phyloP scores from a whole-genome alignment of 2,797 vertebrate species.

The Heterohyrax brucei region DNA sequence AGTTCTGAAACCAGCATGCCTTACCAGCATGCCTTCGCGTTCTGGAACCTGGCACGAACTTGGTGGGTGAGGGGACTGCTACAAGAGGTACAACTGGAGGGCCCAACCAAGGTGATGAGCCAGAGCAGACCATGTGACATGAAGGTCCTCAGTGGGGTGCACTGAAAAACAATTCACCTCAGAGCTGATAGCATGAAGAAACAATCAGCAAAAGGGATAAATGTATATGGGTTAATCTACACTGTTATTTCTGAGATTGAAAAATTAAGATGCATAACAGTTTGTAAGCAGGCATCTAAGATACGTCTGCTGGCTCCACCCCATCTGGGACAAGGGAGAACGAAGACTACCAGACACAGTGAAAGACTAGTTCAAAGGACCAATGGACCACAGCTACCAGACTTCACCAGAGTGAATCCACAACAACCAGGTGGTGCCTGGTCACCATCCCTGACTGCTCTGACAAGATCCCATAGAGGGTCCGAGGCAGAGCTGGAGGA shows the following conservation, averaged over 20 bases:
- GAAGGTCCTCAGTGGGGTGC: not conserved
- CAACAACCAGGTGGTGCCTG: too few species aligned
- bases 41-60: not conserved
- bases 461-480: too few species aligned
- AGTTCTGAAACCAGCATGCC: not conserved
- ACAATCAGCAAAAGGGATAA: not conserved
- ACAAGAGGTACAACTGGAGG: not conserved
- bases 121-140: not conserved
- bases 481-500: too few species aligned
- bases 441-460: too few species aligned
- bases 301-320: too few species aligned
- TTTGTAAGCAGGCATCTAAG: too few species aligned
- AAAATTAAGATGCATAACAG: not conserved
- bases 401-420: too few species aligned
- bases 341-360: too few species aligned
- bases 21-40: not conserved
- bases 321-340: too few species aligned
- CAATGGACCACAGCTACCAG: too few species aligned
- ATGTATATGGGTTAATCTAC: not conserved
- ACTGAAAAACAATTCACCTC: not conserved
- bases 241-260: slow-evolving; percentile 34
- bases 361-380: too few species aligned
- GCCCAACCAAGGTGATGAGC: not conserved
- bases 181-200: not conserved
- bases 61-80: not conserved